Evolutionary conservation across 2,888 invertebrate species (phyloP).

Genomic region (Frankliniella fusca): DNA sequence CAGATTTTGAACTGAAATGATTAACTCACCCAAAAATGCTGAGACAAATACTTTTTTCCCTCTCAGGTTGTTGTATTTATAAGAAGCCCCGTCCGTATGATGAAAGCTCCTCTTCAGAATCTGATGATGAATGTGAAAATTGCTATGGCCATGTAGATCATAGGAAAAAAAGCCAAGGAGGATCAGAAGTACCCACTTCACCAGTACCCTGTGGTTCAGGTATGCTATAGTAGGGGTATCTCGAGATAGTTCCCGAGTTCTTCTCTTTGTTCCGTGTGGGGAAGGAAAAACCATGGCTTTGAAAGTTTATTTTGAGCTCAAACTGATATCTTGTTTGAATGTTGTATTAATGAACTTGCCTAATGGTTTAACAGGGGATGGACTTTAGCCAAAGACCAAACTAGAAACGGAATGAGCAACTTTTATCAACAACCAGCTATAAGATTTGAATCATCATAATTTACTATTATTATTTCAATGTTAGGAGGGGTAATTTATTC

Average conservation of each 20-base stretch:
- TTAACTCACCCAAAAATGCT: background rate
- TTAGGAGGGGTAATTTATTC: too few relatives aligned
- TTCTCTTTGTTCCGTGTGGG: too few relatives aligned
- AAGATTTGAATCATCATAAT: background rate
- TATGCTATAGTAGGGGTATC: background rate
- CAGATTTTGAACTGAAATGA: background rate
- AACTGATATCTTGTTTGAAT: background rate
- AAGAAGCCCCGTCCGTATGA: slow-evolving; percentile 82
- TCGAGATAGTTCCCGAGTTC: background rate
- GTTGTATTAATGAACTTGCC: background rate
- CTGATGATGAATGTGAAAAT: slow-evolving; percentile 77
- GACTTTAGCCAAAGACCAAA: background rate
- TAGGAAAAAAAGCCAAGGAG: slow-evolving; percentile 46
- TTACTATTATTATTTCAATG: too few relatives aligned
- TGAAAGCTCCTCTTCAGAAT: slow-evolving; percentile 79
- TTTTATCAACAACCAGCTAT: background rate
- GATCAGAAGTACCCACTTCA: background rate
- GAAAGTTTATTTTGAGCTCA: background rate
- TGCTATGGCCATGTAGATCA: slow-evolving; percentile 78
- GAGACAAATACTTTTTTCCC: slow-evolving; percentile 34
- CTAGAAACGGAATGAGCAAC: slow-evolving; percentile 9
- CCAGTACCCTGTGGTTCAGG: slow-evolving; percentile 17
- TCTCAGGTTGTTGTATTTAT: slow-evolving; percentile 87
- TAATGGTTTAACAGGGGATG: slow-evolving; percentile 1
- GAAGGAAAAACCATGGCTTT: background rate